Base-by-base conservation (phyloP, 2,113 vertebrate species). In the Canis aureus region DNA sequence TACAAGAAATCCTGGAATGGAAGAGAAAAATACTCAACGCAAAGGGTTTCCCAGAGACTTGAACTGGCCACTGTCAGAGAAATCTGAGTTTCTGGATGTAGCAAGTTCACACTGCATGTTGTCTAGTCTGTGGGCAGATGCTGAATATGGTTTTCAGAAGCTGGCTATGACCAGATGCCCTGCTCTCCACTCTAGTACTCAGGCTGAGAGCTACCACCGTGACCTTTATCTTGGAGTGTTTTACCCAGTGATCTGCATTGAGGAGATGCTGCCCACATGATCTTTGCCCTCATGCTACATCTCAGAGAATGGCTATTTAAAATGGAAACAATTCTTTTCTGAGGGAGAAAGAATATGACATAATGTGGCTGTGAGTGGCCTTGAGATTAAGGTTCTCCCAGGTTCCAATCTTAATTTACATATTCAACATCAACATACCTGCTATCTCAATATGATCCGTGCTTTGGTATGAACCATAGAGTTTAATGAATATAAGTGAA, bases 61-160 rank as follows among this genome's bases (percentile, higher is more conserved):
- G 23, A 17, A 3, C 43, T 2, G 4, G 84, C 17, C 17, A 9
- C n/a, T 38, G 0, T 12, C 11, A 2, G 23, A 17, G 12, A 23
- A 11, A 12, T 57, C 67, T 9, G 9, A 9, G 27, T 2, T 13
- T 43, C 1, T 74, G 55, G 1, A 17, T 0, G 13, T 0, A 4
- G 19, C 0, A 23, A 3, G 35, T 10, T 64, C 60, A 8, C 49
- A 5, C 0, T 4, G 23, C 5, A 0, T 3, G 3, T 0, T 22
- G 11, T 10, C 43, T 8, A 0, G 2, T 59, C 62, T 6, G 8
- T 0, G 4, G n/a, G 67, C 32, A n/a, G 66, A n/a, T 17, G 32
- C 9, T 0, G 32, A 69, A 69, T 17, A 35, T 2, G 27, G 82
- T 69, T 79, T 94, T 49, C 27, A 12, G 43, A 49, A 59, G 23